Conservation (phyloP, 2,888 invertebrate genomes). For the Stratiomys singularior region DNA sequence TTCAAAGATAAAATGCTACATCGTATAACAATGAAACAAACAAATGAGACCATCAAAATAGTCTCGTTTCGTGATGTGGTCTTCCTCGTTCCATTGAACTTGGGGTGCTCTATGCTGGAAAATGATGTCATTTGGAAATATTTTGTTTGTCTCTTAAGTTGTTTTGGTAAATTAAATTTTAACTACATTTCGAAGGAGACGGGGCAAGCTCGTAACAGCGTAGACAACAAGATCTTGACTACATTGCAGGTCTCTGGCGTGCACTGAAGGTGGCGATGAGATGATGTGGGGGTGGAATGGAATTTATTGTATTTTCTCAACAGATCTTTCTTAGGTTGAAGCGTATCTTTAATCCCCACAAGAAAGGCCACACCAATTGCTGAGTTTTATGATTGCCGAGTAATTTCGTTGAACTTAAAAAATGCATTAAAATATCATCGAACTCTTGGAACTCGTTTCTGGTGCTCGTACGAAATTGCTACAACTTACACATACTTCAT, state of each 20-base stretch:
- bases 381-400: no score
- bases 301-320: no score
- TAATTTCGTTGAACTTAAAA: no score
- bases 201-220: not conserved
- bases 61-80: not conserved
- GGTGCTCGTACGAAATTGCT: no score
- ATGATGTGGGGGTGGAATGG: not conserved
- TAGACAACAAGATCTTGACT: not conserved
- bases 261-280: not conserved
- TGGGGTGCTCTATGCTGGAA: not conserved
- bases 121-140: conserved; percentile 27
- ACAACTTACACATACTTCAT: no score
- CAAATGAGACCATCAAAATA: not conserved
- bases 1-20: not conserved
- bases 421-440: no score
- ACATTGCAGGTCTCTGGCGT: not conserved
- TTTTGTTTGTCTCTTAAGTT: conserved; percentile 5
- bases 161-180: not conserved
- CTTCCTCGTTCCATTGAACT: conserved; percentile 7
- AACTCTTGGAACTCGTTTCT: no score
- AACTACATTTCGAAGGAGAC: not conserved
- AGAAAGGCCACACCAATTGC: no score
- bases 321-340: no score
- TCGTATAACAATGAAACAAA: not conserved
- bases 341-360: no score